These are phyloP conservation scores for Leptoteleia sp. DNA, from an alignment of 1,140 invertebrate species.

Conservation along the genomic window DNA sequence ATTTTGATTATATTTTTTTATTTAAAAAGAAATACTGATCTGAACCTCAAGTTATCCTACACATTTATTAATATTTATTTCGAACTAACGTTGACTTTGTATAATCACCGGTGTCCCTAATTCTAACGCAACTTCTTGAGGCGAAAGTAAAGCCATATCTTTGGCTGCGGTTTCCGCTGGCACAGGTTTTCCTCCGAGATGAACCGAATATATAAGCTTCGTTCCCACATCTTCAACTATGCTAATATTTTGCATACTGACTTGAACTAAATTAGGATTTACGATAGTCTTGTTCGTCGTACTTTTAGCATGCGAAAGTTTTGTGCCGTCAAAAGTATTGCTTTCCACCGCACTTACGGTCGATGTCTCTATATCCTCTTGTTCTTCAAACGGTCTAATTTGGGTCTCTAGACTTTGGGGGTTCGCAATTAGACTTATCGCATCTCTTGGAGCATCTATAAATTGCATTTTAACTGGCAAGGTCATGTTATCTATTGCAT, in stretches of 20 bases:
- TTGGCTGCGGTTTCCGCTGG: conserved; percentile 88
- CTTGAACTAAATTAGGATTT: conserved; percentile 73
- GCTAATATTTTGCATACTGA: conserved; percentile 78
- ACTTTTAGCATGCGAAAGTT: conserved; percentile 10
- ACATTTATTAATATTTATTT: neutral
- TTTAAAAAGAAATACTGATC: no score
- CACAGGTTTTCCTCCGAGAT: conserved; percentile 88
- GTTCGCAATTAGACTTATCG: conserved; percentile 38
- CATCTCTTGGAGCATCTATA: conserved; percentile 57
- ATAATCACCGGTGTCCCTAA: conserved; percentile 88
- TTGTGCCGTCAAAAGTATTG: neutral
- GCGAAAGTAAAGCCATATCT: conserved; percentile 88
- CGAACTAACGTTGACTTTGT: conserved; percentile 89
- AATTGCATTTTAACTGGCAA: conserved; percentile 57
- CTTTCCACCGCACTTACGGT: no score
- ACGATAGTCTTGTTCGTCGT: conserved; percentile 10
- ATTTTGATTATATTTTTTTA: no score
- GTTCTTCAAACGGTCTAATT: conserved; percentile 28
- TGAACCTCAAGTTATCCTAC: no score
- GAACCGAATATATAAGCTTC: conserved; percentile 87
- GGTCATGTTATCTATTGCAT: conserved; percentile 1
- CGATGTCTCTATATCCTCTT: conserved; percentile 1
- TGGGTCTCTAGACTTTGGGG: conserved; percentile 29
- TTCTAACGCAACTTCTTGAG: conserved; percentile 87
- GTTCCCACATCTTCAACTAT: conserved; percentile 69